Evolutionary conservation across 2,888 invertebrate genomes (phyloP).

Genomic region (Diarsia dahlii): DNA sequence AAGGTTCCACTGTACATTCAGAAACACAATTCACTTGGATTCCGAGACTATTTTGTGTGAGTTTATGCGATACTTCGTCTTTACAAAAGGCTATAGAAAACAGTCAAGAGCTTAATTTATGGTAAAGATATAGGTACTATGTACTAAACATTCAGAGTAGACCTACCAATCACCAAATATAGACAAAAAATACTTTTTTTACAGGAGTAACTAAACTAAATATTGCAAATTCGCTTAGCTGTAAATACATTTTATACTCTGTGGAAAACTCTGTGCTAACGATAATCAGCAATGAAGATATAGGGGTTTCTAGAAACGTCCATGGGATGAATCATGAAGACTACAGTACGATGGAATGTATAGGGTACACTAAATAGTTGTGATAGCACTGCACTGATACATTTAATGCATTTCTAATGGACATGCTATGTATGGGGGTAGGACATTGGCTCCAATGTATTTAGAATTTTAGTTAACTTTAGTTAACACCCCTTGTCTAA

Average conservation of each 20-base stretch:
- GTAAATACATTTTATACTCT: constrained; percentile 22
- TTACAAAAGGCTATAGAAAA: constrained; percentile 20
- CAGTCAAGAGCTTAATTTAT: constrained; percentile 26
- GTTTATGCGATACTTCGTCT: constrained; percentile 20
- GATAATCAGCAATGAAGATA: constrained; percentile 39
- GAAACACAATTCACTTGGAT: constrained; percentile 30
- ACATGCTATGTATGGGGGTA: constrained; percentile 73
- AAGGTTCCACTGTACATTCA: constrained; percentile 47
- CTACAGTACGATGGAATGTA: constrained; percentile 57
- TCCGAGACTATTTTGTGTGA: constrained; percentile 15
- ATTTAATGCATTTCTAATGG: constrained; percentile 68
- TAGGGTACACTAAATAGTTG: constrained; percentile 39
- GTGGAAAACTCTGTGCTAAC: constrained; percentile 3
- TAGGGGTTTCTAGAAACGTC: constrained; percentile 42
- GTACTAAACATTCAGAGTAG: constrained; percentile 9
- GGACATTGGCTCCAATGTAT: constrained; percentile 53
- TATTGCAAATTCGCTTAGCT: constrained; percentile 14
- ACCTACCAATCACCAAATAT: constrained; percentile 41
- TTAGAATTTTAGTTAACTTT: not conserved
- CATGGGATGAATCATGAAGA: constrained; percentile 47
- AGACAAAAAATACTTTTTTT: constrained; percentile 16
- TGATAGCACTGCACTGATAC: constrained; percentile 59
- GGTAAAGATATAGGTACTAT: constrained; percentile 28
- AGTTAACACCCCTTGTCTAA: not conserved
- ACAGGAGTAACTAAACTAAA: constrained; percentile 28